Base-by-base conservation (phyloP, 2,113 vertebrate species). In the Pungitius pungitius region DNA sequence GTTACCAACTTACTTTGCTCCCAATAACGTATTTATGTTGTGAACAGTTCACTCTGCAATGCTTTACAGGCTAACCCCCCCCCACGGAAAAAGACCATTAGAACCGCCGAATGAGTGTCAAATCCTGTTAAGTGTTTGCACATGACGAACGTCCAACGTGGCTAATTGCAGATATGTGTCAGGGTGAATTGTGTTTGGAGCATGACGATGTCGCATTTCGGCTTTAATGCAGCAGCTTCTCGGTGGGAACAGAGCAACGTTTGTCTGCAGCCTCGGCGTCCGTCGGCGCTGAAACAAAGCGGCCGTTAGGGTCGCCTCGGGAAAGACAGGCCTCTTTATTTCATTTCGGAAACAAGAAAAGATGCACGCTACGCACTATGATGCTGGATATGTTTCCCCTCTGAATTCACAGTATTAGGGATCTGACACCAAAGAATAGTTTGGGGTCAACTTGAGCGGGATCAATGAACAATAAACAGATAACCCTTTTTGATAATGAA, bases 21-120 rank as follows among this genome's bases (percentile, higher is more conserved):
- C 68, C 43, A 15, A 85, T 55, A 8, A 27, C 27, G 6, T 26
- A 54, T 54, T 30, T 77, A 51, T 78, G 67, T 56, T 69, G 47
- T 52, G 57, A 69, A 71, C 43, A 69, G 58, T 75, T 85, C 27
- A 42, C 47, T 9, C 59, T 60, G 78, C 58, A 71, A 47, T 70
- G 61, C 76, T 74, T 77, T 77, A 62, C 81, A 73, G 79, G 77
- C 81, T 80, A 37, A 66, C 26, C 54, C 55, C 74, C 57, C 52
- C 80, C 43, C 30, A 30, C 74, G 76, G 77, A 78, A 78, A 88
- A 79, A 86, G 68, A 77, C 83, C 77, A 84, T 90, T 87, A 82
- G n/a, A n/a, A n/a, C 67, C 78, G 78, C 83, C 76, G 84, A 83
- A 85, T 77, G 78, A 86, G 76, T 83, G 83, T 83, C 81, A 79